Evolutionary conservation across 2,888 invertebrate species (phyloP), one percentile per base, ranked within the genome.

Genomic region (Anodontia alba): DNA sequence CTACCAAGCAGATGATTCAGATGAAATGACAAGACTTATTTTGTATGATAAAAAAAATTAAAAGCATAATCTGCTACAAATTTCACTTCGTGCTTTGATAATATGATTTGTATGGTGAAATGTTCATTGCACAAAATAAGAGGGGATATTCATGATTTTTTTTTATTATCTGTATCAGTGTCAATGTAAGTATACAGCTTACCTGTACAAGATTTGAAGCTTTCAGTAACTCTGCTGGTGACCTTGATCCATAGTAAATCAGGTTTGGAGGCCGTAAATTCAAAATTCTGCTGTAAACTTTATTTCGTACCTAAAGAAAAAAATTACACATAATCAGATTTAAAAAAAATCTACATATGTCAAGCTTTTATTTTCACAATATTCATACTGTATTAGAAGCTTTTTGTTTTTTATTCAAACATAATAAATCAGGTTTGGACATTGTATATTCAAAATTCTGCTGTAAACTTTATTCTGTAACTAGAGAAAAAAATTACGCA

Each of bases 181-280:
- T n/a, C n/a, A n/a, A n/a, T n/a, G n/a, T n/a, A n/a, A n/a, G n/a
- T 38, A 38, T 38, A 38, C 7, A 38, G 38, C 38, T 46, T 86
- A 94, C 94, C 91, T 96, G 96, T 0, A 96, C 96, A 0, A 96
- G 94, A 5, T 96, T 96, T 0, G 96, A 96, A 0, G 96, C 95
- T 74, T 95, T 95, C n/a, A 96, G 92, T 8, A 96, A 92, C 84
- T 96, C 96, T 0, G 96, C 95, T 17, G 96, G 96, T 0, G 96
- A 96, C 75, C 96, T 94, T 3, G 96, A 96, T 20, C 96, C 96
- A 62, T 95, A 95, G 88, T 96, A 96, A 36, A 96, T 94, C 68
- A 96, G 95, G 91, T 96, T 96, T 76, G 96, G 95, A 69, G 96
- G 96, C 74, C 96, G 95, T 1, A 96, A 93, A 81, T 96, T 95